phyloP scores from a whole-genome alignment of 2,113 vertebrate species.

The Paralichthys olivaceus region DNA sequence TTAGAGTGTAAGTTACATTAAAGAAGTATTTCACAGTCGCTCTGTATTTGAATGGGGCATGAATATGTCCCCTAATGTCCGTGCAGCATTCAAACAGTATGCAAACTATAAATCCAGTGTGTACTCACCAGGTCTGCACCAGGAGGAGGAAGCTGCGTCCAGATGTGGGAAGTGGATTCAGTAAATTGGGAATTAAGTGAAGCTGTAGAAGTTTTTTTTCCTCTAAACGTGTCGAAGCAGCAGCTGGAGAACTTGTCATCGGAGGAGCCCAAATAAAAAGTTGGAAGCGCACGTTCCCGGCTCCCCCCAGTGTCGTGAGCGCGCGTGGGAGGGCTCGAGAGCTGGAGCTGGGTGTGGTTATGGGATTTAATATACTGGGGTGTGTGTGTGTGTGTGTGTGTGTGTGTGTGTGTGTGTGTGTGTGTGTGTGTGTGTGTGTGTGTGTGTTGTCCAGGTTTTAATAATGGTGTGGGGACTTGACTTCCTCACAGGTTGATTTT shows the following conservation, averaged over 20 bases:
- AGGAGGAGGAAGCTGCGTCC: neutral
- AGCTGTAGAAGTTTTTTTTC: neutral
- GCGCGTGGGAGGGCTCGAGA: constrained; percentile 54
- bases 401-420: neutral
- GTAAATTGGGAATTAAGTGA: too few species aligned
- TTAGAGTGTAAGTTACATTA: too few species aligned
- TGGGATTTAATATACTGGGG: constrained; percentile 35
- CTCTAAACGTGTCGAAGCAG: constrained; percentile 33
- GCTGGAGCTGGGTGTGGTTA: constrained; percentile 74
- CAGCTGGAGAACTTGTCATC: constrained; percentile 41
- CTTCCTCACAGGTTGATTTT: too few species aligned
- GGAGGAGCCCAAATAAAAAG: constrained; percentile 15
- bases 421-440: too few species aligned
- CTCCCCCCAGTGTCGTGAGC: constrained; percentile 24
- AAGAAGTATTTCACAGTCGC: too few species aligned
- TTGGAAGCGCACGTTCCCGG: constrained; percentile 25
- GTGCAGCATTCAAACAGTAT: constrained; percentile 26
- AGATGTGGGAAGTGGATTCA: neutral
- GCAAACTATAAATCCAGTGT: constrained; percentile 8
- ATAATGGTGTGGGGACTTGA: too few species aligned
- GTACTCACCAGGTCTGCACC: constrained; percentile 55
- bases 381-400: neutral
- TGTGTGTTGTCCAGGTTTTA: too few species aligned
- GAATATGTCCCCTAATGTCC: neutral
- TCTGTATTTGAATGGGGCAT: constrained; percentile 4